Conservation (phyloP, 2,888 invertebrate species). For the Rhopalosiphum nymphaeae region DNA sequence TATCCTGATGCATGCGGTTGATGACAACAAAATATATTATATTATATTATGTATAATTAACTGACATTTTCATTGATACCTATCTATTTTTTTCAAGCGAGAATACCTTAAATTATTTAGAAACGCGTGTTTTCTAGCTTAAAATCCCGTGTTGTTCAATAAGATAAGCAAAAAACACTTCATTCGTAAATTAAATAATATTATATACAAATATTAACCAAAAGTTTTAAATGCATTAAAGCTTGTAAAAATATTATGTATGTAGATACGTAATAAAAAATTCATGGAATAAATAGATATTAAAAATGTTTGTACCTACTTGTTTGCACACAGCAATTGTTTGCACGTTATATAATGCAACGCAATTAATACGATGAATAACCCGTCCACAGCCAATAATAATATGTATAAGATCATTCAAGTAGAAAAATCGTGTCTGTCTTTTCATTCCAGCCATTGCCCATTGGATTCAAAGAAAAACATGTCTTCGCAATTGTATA, state of each 20-base stretch:
- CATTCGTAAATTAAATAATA: not conserved
- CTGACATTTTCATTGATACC: not conserved
- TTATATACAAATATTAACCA: not conserved
- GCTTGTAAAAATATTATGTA: not conserved
- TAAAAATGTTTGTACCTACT: not conserved
- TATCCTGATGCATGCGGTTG: not conserved
- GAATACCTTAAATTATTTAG: not conserved
- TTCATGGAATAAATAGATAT: not conserved
- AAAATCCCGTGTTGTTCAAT: not conserved
- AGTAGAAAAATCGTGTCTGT: not conserved
- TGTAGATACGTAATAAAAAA: not conserved
- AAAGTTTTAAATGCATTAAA: not conserved
- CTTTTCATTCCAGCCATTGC: not conserved
- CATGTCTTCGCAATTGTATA: not conserved
- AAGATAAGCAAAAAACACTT: not conserved
- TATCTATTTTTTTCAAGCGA: not conserved
- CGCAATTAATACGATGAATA: not conserved
- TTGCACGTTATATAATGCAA: not conserved
- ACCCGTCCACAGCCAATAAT: not conserved
- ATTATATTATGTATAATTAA: not conserved
- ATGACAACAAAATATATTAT: conserved; percentile 1
- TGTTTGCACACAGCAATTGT: not conserved
- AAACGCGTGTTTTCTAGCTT: not conserved
- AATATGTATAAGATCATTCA: not conserved
- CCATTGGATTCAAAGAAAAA: no score